Conservation (phyloP, 2,797 vertebrate genomes). For the Trematomus bernacchii region DNA sequence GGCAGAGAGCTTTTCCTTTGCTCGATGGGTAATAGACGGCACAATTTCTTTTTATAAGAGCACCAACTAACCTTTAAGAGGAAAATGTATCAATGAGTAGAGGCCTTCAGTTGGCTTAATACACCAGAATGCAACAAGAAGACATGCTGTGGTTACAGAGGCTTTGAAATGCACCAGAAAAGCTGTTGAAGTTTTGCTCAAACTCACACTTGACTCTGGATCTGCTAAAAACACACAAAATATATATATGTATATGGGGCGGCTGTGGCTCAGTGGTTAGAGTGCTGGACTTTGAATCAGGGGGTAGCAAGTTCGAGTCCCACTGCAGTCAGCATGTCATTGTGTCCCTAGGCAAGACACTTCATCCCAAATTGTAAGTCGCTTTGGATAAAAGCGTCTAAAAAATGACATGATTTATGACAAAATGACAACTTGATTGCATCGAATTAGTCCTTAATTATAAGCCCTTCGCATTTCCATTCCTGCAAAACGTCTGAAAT, state of each 20-base stretch:
- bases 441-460: not conserved
- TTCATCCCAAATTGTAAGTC: too few species aligned
- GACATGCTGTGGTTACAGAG: not conserved
- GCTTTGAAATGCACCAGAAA: not conserved
- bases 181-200: not conserved
- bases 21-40: too few species aligned
- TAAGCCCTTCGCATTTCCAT: not conserved
- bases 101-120: not conserved
- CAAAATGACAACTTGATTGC: not conserved
- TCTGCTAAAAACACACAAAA: not conserved
- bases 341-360: too few species aligned
- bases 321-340: too few species aligned
- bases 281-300: too few species aligned
- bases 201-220: not conserved
- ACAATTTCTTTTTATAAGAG: too few species aligned
- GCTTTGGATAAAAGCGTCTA: too few species aligned
- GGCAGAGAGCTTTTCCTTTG: too few species aligned
- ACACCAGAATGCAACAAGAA: not conserved
- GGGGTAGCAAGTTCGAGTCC: too few species aligned
- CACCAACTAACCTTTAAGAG: not conserved
- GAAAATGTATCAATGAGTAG: not conserved
- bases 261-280: too few species aligned
- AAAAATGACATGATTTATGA: not conserved
- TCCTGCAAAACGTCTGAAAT: slow-evolving; percentile 2
- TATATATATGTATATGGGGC: too few species aligned